These are phyloP conservation scores for Ophonus ardosiacus DNA, from an alignment of 2,888 invertebrate species.

Conservation along the genomic window DNA sequence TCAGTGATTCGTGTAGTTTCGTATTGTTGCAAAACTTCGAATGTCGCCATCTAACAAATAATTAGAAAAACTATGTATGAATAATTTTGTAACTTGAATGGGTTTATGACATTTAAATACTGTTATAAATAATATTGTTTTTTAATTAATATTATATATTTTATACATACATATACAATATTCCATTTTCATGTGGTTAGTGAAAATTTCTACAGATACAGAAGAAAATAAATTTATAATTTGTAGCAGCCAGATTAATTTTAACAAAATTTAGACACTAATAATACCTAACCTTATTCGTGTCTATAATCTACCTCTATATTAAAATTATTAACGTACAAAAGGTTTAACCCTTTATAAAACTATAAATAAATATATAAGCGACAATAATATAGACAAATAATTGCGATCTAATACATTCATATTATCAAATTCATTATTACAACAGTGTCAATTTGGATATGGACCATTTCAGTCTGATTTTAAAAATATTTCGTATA, in stretches of 20 bases:
- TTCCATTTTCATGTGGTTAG: conserved; percentile 57
- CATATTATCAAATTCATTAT: conserved; percentile 45
- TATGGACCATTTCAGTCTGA: conserved; percentile 44
- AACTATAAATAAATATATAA: conserved; percentile 55
- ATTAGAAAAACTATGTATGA: neutral
- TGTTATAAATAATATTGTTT: neutral
- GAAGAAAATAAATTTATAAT: conserved; percentile 54
- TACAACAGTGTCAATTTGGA: conserved; percentile 17
- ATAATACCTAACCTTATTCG: neutral
- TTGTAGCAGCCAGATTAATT: conserved; percentile 23
- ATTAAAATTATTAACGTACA: conserved; percentile 45
- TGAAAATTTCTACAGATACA: conserved; percentile 62
- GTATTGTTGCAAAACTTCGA: neutral
- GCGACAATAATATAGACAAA: conserved; percentile 45
- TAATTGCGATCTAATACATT: conserved; percentile 27
- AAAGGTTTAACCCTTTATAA: conserved; percentile 32
- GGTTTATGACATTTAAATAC: neutral
- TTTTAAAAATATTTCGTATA: conserved; percentile 55
- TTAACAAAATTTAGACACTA: conserved; percentile 32
- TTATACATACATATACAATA: conserved; percentile 71
- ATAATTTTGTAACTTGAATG: neutral
- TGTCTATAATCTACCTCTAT: neutral
- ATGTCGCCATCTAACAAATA: neutral
- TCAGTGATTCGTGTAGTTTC: neutral
- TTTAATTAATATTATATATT: conserved; percentile 64